A percentile compares a stretch with the other conserved stretches of the same genome.
Evolutionary conservation across 2,888 invertebrate species (phyloP).

Genomic region (Drosophila emarginata): DNA sequence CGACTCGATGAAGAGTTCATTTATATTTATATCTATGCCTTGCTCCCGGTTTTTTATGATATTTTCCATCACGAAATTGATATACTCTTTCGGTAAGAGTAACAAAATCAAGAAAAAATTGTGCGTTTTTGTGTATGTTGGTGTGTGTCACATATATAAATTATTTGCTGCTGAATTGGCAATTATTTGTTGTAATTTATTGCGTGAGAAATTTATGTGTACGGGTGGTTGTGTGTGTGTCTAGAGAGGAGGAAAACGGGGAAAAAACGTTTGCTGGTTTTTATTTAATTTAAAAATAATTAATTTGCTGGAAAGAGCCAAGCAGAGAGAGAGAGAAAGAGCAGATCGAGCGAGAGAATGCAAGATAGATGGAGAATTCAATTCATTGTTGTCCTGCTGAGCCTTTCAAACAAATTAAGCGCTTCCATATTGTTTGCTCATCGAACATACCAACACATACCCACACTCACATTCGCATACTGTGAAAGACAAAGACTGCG

Average conservation of each 20-base stretch:
- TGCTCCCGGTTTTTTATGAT: too few relatives aligned
- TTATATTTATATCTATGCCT: too few relatives aligned
- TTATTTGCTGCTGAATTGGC: slow-evolving; percentile 71
- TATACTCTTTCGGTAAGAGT: slow-evolving; percentile 1
- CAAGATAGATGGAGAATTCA: slow-evolving; percentile 31
- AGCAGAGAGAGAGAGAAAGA: neutral
- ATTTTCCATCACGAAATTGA: neutral
- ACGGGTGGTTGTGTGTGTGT: slow-evolving; percentile 13
- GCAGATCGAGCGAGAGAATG: slow-evolving; percentile 8
- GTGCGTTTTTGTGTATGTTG: slow-evolving; percentile 7
- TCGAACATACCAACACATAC: slow-evolving; percentile 15
- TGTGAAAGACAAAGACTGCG: slow-evolving; percentile 6
- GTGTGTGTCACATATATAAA: slow-evolving; percentile 57
- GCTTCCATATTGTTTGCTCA: slow-evolving; percentile 44
- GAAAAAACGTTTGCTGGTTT: slow-evolving; percentile 33
- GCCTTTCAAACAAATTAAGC: slow-evolving; percentile 62
- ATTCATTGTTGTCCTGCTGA: slow-evolving; percentile 24
- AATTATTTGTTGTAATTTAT: slow-evolving; percentile 71
- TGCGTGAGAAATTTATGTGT: slow-evolving; percentile 55
- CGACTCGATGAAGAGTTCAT: too few relatives aligned
- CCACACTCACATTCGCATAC: slow-evolving; percentile 10
- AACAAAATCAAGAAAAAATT: slow-evolving; percentile 51
- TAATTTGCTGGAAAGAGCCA: slow-evolving; percentile 39
- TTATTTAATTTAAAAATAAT: slow-evolving; percentile 64
- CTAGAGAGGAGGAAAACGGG: neutral